Percentiles rank a stretch among this genome's conserved stretches.
Evolutionary conservation across 92 coral and sea anemone species (phyloP).

Genomic region (Epizoanthus scotinus): DNA sequence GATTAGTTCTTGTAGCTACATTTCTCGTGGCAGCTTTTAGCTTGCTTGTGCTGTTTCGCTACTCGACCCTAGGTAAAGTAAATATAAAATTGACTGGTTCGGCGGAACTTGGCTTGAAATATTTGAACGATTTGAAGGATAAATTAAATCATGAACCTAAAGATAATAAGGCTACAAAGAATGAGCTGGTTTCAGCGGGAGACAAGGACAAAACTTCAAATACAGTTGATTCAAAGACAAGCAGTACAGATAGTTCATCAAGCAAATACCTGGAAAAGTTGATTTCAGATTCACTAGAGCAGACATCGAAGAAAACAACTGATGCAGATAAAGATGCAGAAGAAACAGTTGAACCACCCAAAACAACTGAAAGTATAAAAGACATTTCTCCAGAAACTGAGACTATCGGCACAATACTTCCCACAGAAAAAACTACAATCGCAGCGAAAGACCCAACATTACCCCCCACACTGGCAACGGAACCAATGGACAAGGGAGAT

Average conservation of each 20-base stretch:
- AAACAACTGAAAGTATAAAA: not conserved
- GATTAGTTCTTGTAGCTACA: constrained; percentile 2
- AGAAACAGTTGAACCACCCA: not conserved
- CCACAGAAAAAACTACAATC: not conserved
- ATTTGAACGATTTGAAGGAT: constrained; percentile 25
- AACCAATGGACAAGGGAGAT: not conserved
- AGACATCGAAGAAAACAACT: not conserved
- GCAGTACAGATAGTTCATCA: too few species aligned
- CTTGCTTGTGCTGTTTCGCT: constrained; percentile 6
- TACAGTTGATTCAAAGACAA: not conserved
- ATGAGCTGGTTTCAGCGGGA: not conserved
- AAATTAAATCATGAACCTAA: not conserved
- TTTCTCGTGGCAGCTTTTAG: constrained; percentile 21
- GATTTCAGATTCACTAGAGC: constrained; percentile 5
- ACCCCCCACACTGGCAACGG: too few species aligned
- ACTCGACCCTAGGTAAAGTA: constrained; percentile 14
- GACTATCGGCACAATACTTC: not conserved
- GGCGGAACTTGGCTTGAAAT: constrained; percentile 35
- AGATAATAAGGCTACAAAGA: not conserved
- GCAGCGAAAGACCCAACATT: not conserved
- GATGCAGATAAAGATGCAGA: constrained; percentile 1
- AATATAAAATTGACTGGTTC: constrained; percentile 16
- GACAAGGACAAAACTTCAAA: not conserved
- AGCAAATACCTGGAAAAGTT: not conserved
- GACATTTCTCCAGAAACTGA: not conserved